phyloP scores from a whole-genome alignment of 2,113 vertebrate genomes.

The Elaphurus davidianus region DNA sequence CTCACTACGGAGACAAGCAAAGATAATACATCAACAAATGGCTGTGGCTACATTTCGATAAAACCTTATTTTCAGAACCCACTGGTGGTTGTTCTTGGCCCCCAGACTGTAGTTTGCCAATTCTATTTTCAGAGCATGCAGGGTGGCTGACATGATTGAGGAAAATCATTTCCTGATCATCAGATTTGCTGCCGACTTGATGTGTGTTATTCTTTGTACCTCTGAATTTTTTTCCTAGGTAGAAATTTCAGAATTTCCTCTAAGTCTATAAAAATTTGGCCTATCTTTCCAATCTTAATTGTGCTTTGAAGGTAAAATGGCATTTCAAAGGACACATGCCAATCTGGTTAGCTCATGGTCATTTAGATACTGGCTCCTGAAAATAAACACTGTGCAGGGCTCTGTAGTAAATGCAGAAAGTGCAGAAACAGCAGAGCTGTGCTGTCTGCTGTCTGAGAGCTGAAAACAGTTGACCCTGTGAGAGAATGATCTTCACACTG shows the following conservation, averaged over 20 bases:
- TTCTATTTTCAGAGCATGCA: not conserved
- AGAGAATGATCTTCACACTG: not conserved
- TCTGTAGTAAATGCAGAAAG: not conserved
- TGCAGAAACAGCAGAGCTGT: not conserved
- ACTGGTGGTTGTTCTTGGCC: too few relatives aligned
- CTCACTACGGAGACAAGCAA: too few relatives aligned
- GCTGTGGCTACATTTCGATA: too few relatives aligned
- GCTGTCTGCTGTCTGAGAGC: not conserved
- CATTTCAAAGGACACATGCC: not conserved
- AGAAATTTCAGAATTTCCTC: not conserved
- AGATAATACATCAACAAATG: too few relatives aligned
- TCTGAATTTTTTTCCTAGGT: not conserved
- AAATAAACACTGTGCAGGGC: not conserved
- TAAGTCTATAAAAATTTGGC: not conserved
- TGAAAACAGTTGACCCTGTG: too few relatives aligned
- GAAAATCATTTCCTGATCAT: not conserved
- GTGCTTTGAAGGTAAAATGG: not conserved
- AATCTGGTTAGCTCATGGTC: not conserved
- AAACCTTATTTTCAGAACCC: too few relatives aligned
- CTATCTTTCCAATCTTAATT: not conserved
- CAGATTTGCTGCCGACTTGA: not conserved
- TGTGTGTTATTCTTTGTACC: not conserved
- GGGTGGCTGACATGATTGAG: not conserved
- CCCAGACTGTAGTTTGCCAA: too few relatives aligned
- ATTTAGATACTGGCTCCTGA: not conserved